These are phyloP conservation scores for Tetraodon nigroviridis DNA, from an alignment of 2,113 vertebrate genomes.

Conservation along the genomic window DNA sequence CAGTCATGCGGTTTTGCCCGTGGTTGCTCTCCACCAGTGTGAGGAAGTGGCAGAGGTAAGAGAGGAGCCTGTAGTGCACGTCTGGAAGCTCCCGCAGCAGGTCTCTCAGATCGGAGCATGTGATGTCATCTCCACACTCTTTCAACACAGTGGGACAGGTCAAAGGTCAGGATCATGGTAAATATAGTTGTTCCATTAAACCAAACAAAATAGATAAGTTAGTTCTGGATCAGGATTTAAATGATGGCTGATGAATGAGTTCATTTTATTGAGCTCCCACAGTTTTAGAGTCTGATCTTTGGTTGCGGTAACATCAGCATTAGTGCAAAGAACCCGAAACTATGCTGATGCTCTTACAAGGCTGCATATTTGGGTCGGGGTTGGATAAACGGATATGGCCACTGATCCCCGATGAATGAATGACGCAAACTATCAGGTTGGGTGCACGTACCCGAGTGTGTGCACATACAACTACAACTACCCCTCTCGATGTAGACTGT, in stretches of 20 bases:
- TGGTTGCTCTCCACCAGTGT: conserved; percentile 81
- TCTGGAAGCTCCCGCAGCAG: conserved; percentile 82
- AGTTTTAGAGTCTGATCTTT: conserved; percentile 27
- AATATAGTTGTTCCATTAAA: not conserved
- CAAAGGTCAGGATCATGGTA: not conserved
- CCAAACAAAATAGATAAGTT: too few species aligned
- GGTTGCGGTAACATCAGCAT: conserved; percentile 32
- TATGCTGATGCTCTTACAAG: conserved; percentile 66
- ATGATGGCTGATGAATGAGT: too few species aligned
- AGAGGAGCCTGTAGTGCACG: conserved; percentile 80
- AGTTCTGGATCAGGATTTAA: too few species aligned
- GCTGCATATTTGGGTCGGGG: conserved; percentile 60
- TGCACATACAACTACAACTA: not conserved
- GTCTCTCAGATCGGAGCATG: conserved; percentile 72
- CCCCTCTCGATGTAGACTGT: too few species aligned
- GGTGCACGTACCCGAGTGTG: conserved; percentile 24
- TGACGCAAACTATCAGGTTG: conserved; percentile 45
- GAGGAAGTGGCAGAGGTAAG: conserved; percentile 87
- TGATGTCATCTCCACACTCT: conserved; percentile 64
- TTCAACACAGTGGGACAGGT: not conserved
- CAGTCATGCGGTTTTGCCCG: conserved; percentile 82
- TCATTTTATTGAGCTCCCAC: too few species aligned
- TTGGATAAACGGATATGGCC: conserved; percentile 56
- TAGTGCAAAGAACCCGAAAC: conserved; percentile 51
- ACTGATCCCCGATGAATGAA: conserved; percentile 45